Evolutionary conservation across 2,888 invertebrate genomes (phyloP).

Genomic region (Osedax fenrisi): DNA sequence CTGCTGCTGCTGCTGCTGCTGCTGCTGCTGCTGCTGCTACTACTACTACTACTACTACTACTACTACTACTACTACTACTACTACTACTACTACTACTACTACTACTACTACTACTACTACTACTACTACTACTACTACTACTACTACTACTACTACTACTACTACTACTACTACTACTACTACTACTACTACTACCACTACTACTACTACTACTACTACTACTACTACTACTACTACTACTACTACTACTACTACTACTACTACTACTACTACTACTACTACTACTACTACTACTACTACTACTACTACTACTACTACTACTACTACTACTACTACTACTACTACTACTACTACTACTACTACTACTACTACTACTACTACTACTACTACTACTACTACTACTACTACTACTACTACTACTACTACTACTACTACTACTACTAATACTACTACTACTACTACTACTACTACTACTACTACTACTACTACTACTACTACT

Average conservation of each 20-base stretch:
- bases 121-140: slow-evolving; percentile 2
- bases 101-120: background rate
- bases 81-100: background rate
- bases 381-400: background rate
- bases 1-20: background rate
- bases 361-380: slow-evolving; percentile 4
- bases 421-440: no score
- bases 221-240: slow-evolving; percentile 10
- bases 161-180: background rate
- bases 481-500: slow-evolving; percentile 10
- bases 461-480: slow-evolving; percentile 10
- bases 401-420: slow-evolving; percentile 10
- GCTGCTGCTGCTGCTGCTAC: background rate
- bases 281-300: slow-evolving; percentile 7
- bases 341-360: slow-evolving; percentile 4
- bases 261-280: slow-evolving; percentile 7
- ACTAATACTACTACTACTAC: slow-evolving; percentile 6
- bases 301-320: slow-evolving; percentile 10
- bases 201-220: background rate
- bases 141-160: background rate
- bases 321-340: slow-evolving; percentile 7
- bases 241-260: slow-evolving; percentile 10
- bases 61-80: background rate
- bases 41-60: background rate
- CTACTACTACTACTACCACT: background rate